Percentiles rank a stretch among this genome's conserved stretches.
phyloP scores from a whole-genome alignment of 1,140 invertebrate species.

The Reticulitermes speratus region DNA sequence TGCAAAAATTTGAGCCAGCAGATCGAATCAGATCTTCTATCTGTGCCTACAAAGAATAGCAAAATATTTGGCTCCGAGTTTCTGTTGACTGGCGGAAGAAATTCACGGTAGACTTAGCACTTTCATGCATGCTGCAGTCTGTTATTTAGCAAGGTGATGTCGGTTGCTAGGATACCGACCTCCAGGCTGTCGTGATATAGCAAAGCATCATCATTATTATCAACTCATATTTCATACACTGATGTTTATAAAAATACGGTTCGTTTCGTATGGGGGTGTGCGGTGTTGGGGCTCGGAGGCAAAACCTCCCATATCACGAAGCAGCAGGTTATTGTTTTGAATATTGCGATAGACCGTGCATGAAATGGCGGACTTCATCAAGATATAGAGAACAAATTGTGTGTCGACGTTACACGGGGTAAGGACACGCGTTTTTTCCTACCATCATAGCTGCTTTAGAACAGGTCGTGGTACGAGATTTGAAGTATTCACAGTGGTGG shows the following conservation, averaged over 20 bases:
- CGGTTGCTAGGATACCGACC: background rate
- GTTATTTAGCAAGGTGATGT: background rate
- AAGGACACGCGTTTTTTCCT: background rate
- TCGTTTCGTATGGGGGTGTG: background rate
- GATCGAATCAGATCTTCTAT: too few species aligned
- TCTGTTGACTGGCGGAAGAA: background rate
- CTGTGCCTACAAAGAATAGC: too few species aligned
- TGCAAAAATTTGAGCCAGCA: too few species aligned
- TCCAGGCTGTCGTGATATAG: constrained; percentile 14
- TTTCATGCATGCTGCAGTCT: background rate
- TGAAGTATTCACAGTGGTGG: too few species aligned
- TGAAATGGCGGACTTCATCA: background rate
- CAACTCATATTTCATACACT: constrained; percentile 1
- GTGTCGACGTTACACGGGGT: background rate
- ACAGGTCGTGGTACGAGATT: too few species aligned
- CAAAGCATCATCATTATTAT: background rate
- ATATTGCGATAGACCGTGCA: background rate
- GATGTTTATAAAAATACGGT: background rate
- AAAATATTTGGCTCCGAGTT: background rate
- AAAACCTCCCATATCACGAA: background rate
- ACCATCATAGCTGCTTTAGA: too few species aligned
- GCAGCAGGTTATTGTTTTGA: background rate
- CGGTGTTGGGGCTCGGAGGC: background rate
- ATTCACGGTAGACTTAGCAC: background rate
- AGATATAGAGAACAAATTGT: background rate